These are phyloP conservation scores for Scomber scombrus DNA, from an alignment of 2,113 vertebrate species.

Conservation along the genomic window DNA sequence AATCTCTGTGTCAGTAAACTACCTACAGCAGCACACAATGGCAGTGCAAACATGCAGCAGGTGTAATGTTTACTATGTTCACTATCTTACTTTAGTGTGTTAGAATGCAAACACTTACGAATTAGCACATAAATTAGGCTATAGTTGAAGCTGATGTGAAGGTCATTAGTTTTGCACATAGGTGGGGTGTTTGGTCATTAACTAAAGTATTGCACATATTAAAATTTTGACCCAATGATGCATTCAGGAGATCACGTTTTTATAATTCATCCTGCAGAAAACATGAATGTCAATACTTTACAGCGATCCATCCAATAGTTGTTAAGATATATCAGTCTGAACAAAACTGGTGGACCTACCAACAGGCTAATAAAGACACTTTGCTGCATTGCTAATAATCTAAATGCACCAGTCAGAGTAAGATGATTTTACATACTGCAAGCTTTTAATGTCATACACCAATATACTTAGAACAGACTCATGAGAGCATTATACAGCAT, in stretches of 20 bases:
- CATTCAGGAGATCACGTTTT: too few relatives aligned
- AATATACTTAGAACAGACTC: not conserved
- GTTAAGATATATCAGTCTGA: not conserved
- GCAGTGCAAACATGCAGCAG: not conserved
- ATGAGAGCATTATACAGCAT: constrained; percentile 10
- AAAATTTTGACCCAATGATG: too few relatives aligned
- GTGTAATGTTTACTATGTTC: not conserved
- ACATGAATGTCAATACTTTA: too few relatives aligned
- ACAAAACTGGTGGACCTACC: not conserved
- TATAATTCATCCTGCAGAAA: too few relatives aligned
- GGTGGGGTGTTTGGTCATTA: too few relatives aligned
- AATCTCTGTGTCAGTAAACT: too few relatives aligned
- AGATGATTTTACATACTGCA: not conserved
- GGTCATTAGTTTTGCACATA: too few relatives aligned
- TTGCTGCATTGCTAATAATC: not conserved
- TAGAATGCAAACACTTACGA: too few relatives aligned
- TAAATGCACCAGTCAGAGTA: not conserved
- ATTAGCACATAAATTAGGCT: too few relatives aligned
- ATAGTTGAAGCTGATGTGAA: too few relatives aligned
- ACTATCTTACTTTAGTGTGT: too few relatives aligned
- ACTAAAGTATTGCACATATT: too few relatives aligned
- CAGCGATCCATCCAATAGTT: not conserved
- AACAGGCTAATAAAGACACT: not conserved
- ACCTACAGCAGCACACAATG: not conserved
- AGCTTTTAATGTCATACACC: constrained; percentile 6